Base-by-base conservation (phyloP, 2,113 vertebrate genomes). In the Raja brachyura region DNA sequence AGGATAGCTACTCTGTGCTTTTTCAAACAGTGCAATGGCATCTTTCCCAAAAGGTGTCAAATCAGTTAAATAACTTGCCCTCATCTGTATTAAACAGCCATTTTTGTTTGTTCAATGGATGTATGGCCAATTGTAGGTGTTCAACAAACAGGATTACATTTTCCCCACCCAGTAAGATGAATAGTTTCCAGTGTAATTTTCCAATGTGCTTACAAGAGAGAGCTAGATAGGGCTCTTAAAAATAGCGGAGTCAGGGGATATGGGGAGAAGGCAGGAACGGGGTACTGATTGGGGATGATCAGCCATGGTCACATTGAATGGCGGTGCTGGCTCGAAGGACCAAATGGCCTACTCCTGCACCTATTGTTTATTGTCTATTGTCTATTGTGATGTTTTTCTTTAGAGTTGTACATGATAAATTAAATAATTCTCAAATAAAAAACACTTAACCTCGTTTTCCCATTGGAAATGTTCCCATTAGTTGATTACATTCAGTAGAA, bases 371-470 rank as follows among this genome's bases (percentile, higher is more conserved):
- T n/a, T n/a, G n/a, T n/a, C n/a, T n/a, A n/a, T n/a, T n/a, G n/a
- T n/a, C n/a, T n/a, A n/a, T n/a, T n/a, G n/a, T n/a, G n/a, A n/a
- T n/a, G n/a, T n/a, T 8, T 48, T 48, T 48, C 2, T 48, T 48
- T 48, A 48, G 39, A 48, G 2, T 48, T 48, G 48, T 56, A 25
- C 48, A 3, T 25, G 56, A 56, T 18, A 54, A 83, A 25, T 39
- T 78, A 81, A 81, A 25, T 54, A 54, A 79, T 79, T 81, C 78
- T 83, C 20, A 83, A 83, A 25, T 83, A 83, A 48, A 83, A 48
- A 79, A 7, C 14, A 79, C 5, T 54, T 20, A 56, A 56, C 7
- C 8, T 83, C 0, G 20, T 8, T 54, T 20, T 48, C 39, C 39
- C 39, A 48, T 48, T 54, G 54, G 10, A 2, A 54, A 20, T 22